Evolutionary conservation across 2,888 invertebrate species (phyloP).

Genomic region (Toxonevra muliebris): DNA sequence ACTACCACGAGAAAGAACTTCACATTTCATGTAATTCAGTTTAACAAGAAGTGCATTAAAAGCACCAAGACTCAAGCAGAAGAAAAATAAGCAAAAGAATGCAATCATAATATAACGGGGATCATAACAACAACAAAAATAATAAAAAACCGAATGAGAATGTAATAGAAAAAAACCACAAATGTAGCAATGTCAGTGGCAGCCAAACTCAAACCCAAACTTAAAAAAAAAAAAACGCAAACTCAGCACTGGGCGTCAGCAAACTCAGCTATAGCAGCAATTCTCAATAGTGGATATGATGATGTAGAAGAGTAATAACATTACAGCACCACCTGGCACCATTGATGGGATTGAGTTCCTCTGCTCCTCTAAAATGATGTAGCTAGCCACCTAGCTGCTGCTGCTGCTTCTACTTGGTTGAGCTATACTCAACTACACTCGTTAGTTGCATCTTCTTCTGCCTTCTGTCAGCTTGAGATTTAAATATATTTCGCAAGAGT

Average conservation of each 20-base stretch:
- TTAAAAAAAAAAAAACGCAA: too few relatives aligned
- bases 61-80: too few relatives aligned
- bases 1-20: neutral
- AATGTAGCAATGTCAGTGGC: neutral
- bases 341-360: neutral
- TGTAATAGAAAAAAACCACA: neutral
- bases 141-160: neutral
- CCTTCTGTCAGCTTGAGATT: too few relatives aligned
- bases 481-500: too few relatives aligned
- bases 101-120: slow-evolving; percentile 27
- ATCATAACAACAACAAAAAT: slow-evolving; percentile 4
- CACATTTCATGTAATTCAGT: too few relatives aligned
- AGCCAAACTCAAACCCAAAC: neutral
- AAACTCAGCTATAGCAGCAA: neutral
- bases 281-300: neutral
- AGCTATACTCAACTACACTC: neutral
- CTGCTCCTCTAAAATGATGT: neutral
- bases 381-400: neutral
- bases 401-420: neutral
- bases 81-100: neutral
- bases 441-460: too few relatives aligned
- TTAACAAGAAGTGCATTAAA: too few relatives aligned
- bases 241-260: too few relatives aligned
- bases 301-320: neutral
- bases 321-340: neutral